These are phyloP conservation scores for Drosophila barbarae DNA, from an alignment of 2,888 invertebrate genomes.

Conservation along the genomic window DNA sequence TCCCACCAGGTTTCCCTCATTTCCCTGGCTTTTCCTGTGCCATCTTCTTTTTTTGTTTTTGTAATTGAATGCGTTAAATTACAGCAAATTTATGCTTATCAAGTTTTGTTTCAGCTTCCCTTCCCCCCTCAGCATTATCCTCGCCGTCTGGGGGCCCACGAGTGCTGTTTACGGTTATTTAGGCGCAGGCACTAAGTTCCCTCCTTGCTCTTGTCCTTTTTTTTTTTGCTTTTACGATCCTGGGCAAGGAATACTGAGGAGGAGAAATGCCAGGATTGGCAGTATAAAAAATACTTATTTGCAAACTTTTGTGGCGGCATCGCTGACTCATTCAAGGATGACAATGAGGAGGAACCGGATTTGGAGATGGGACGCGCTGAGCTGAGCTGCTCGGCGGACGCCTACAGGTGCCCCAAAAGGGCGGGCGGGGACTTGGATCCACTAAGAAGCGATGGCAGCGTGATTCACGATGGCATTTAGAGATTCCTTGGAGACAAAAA, in stretches of 20 bases:
- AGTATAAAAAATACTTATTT: slow-evolving; percentile 70
- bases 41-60: slow-evolving; percentile 31
- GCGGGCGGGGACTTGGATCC: slow-evolving; percentile 9
- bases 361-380: slow-evolving; percentile 2
- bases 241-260: slow-evolving; percentile 9
- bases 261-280: slow-evolving; percentile 48
- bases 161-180: slow-evolving; percentile 71
- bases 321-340: slow-evolving; percentile 58
- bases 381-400: slow-evolving; percentile 1
- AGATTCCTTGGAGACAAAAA: slow-evolving; percentile 3
- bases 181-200: slow-evolving; percentile 67
- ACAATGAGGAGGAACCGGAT: slow-evolving; percentile 37
- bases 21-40: slow-evolving; percentile 33
- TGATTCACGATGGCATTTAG: slow-evolving; percentile 16
- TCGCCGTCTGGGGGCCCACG: slow-evolving; percentile 47
- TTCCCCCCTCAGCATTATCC: background rate
- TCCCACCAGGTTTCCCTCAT: slow-evolving; percentile 15
- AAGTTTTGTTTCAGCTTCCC: slow-evolving; percentile 55
- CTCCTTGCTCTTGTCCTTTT: slow-evolving; percentile 9
- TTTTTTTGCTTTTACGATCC: slow-evolving; percentile 60
- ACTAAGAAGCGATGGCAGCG: slow-evolving; percentile 7
- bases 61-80: slow-evolving; percentile 72
- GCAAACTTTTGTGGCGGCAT: slow-evolving; percentile 66
- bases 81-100: slow-evolving; percentile 72
- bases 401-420: slow-evolving; percentile 59